A percentile compares a stretch with the other conserved stretches of the same genome.
Conservation (phyloP, 2,113 vertebrate genomes). For the Scartelaos histophorus region DNA sequence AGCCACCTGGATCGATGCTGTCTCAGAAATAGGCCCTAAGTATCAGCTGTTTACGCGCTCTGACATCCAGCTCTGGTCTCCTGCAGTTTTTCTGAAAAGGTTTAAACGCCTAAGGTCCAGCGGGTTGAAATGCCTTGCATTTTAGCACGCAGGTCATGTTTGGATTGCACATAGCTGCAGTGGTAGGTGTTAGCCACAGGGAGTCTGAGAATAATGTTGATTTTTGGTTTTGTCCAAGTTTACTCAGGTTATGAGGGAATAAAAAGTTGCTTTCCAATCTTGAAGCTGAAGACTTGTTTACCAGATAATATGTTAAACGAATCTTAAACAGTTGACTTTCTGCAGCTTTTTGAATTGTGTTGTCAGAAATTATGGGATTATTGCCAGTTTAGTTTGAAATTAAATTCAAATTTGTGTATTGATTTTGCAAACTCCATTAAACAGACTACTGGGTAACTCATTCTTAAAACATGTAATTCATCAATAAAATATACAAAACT, state of each 20-base stretch:
- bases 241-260: neutral
- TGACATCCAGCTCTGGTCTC: neutral
- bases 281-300: no score
- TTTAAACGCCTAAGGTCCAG: neutral
- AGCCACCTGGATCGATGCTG: slow-evolving; percentile 7
- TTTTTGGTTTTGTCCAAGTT: neutral
- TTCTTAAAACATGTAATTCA: no score
- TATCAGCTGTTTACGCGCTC: slow-evolving; percentile 19
- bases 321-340: neutral
- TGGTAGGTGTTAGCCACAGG: neutral
- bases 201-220: neutral
- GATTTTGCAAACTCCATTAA: no score
- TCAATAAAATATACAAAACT: no score
- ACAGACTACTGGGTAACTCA: no score
- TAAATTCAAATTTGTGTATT: no score
- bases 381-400: no score
- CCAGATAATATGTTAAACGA: no score
- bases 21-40: slow-evolving; percentile 39
- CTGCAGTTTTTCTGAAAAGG: neutral
- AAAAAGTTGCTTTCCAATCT: neutral
- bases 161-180: neutral
- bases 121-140: neutral
- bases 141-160: neutral
- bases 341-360: neutral
- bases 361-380: no score